phyloP scores from a whole-genome alignment of 2,888 invertebrate species.

The Liposcelis brunnea region DNA sequence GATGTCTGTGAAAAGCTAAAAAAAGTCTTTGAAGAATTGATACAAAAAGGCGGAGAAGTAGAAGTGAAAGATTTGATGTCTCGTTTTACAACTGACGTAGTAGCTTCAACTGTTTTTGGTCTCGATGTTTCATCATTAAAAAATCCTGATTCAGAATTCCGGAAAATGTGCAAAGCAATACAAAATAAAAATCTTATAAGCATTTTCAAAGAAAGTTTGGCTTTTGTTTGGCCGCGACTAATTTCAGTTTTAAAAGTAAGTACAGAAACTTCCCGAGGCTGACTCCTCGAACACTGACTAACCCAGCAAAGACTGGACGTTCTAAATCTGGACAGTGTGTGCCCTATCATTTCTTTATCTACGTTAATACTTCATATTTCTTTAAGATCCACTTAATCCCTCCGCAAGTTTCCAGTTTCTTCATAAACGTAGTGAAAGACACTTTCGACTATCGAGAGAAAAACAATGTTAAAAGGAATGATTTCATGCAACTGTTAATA shows the following conservation, averaged over 20 bases:
- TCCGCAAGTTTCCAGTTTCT: slow-evolving; percentile 27
- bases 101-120: slow-evolving; percentile 14
- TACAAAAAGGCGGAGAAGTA: slow-evolving; percentile 10
- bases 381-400: too few relatives aligned
- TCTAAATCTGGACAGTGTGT: too few relatives aligned
- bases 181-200: too few relatives aligned
- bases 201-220: too few relatives aligned
- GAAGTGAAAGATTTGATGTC: slow-evolving; percentile 14
- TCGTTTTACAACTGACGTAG: slow-evolving; percentile 14
- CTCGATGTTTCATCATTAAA: slow-evolving; percentile 1
- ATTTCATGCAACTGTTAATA: slow-evolving; percentile 10
- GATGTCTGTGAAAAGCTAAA: slow-evolving; percentile 19
- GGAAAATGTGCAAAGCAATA: not conserved
- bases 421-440: slow-evolving; percentile 27
- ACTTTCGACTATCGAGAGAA: slow-evolving; percentile 28
- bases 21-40: slow-evolving; percentile 13
- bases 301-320: too few relatives aligned
- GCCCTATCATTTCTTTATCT: too few relatives aligned
- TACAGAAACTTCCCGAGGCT: too few relatives aligned
- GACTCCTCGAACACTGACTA: too few relatives aligned
- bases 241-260: too few relatives aligned
- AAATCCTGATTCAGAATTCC: slow-evolving; percentile 2
- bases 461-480: slow-evolving; percentile 19
- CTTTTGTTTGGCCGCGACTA: too few relatives aligned
- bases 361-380: too few relatives aligned